Evolutionary conservation across 2,113 vertebrate species (phyloP), one percentile per base, ranked within the genome.

Genomic region (Tenebrosternarchus preto): DNA sequence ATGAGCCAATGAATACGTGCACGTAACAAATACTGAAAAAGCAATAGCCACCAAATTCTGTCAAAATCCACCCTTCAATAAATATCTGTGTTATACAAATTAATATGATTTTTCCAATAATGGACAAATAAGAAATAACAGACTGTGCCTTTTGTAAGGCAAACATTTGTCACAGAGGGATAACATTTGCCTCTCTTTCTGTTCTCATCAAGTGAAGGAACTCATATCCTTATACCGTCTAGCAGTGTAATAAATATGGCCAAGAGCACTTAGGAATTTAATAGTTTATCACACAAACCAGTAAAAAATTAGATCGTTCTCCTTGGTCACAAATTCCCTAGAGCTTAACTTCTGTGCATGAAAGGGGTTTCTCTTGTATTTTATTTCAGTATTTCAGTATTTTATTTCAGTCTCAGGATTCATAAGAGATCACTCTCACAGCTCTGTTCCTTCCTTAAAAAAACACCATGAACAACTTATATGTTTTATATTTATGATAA

Each of bases 361-460:
- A 73, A 73, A 83, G 68, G 3, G 46, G 24, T 43, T n/a, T 27
- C 39, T 20, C 24, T 29, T 5, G 64, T 69, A 8, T 67, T 80
- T 59, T 11, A 68, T 83, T 75, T 66, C 36, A 66, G n/a, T n/a
- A n/a, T n/a, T n/a, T n/a, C n/a, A n/a, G n/a, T 11, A 68, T 83
- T 75, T 66, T 25, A 66, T 29, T 73, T 19, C 19, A 55, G 46
- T 84, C 78, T 61, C 53, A 68, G 72, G 78, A 68, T 53, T 73
- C 78, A 59, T 60, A 27, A 50, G 64, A 19, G 22, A 61, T 29
- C 5, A 27, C 11, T 12, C 3, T 39, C 63, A 39, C 1, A 33
- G 63, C 33, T 17, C 16, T 68, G 27, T 27, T 66, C 53, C 74
- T 31, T 24, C 20, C 16, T 68, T 68, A 68, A 19, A 2, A 1